A percentile compares a stretch with the other conserved stretches of the same genome.
Evolutionary conservation across 2,113 vertebrate genomes (phyloP).

Genomic region (Osmerus eperlanus): DNA sequence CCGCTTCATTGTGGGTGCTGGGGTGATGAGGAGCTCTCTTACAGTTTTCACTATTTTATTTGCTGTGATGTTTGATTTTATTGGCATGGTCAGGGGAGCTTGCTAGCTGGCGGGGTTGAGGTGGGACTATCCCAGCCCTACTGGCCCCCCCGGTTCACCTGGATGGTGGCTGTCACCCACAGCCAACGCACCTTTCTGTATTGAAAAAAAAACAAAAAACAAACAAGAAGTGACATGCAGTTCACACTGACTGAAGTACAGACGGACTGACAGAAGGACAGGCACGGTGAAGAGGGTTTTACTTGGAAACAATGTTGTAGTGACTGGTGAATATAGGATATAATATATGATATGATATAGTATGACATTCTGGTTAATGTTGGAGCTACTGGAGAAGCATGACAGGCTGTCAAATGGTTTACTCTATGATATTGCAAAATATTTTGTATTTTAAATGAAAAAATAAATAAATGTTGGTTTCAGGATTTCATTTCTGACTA

Average conservation of each 20-base stretch:
- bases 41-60: constrained; percentile 70
- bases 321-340: constrained; percentile 54
- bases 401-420: constrained; percentile 80
- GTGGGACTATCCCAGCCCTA: constrained; percentile 51
- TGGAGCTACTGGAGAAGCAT: constrained; percentile 82
- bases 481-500: constrained; percentile 70
- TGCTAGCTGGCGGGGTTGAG: constrained; percentile 49
- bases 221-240: constrained; percentile 26
- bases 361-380: constrained; percentile 71
- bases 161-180: constrained; percentile 47
- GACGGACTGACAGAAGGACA: constrained; percentile 23
- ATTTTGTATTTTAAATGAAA: constrained; percentile 88
- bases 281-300: constrained; percentile 39
- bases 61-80: constrained; percentile 70
- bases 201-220: constrained; percentile 16
- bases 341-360: constrained; percentile 58
- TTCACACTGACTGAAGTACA: constrained; percentile 33
- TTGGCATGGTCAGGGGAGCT: constrained; percentile 52
- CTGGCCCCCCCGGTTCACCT: constrained; percentile 51
- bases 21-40: constrained; percentile 67
- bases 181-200: constrained; percentile 59
- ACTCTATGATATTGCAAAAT: constrained; percentile 78
- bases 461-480: constrained; percentile 89
- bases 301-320: constrained; percentile 44
- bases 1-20: constrained; percentile 31